Evolutionary conservation across 2,113 vertebrate species (phyloP).

Genomic region (Excalfactoria chinensis): DNA sequence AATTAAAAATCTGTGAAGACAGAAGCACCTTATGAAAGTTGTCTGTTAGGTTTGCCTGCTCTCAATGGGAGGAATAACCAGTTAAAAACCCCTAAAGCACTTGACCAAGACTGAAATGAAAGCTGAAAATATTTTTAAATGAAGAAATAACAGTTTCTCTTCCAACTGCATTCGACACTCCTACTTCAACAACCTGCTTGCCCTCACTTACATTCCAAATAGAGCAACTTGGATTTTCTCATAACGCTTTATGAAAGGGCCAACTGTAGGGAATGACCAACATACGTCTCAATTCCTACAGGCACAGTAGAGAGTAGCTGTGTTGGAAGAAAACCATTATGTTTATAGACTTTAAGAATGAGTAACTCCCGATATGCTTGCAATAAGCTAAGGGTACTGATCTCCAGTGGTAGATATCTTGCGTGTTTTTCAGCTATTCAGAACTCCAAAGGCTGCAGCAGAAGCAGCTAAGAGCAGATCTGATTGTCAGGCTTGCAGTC

Average conservation of each 20-base stretch:
- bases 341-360: slow-evolving; percentile 18
- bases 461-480: not conserved
- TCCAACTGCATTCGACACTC: not conserved
- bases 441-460: not conserved
- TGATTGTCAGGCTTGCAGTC: not conserved
- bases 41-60: slow-evolving; percentile 32
- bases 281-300: slow-evolving; percentile 1
- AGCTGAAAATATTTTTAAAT: not conserved
- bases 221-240: not conserved
- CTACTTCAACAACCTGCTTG: not conserved
- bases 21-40: slow-evolving; percentile 13
- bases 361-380: not conserved
- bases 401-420: not conserved
- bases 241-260: not conserved
- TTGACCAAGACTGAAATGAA: not conserved
- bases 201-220: accelerated
- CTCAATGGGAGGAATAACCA: not conserved
- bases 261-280: not conserved
- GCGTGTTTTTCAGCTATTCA: not conserved
- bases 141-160: not conserved
- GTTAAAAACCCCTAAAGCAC: not conserved
- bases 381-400: not conserved
- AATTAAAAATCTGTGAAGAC: slow-evolving; percentile 61
- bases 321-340: not conserved
- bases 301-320: not conserved